Evolutionary conservation across 2,797 vertebrate species (phyloP), one percentile per base, ranked within the genome.

Genomic region (Poeciliopsis paucimaculata): DNA sequence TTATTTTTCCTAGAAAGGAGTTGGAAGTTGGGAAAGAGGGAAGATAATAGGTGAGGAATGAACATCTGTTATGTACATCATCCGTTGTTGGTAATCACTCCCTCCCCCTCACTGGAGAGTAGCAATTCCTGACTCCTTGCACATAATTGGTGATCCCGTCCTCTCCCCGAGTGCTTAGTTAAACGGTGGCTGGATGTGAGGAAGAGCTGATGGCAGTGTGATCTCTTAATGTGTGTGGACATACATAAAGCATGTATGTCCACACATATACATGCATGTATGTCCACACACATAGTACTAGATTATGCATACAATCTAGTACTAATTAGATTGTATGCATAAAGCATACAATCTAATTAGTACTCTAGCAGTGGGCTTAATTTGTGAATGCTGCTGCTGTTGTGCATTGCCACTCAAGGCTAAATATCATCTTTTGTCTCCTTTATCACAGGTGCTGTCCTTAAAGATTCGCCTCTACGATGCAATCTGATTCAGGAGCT

Each of bases 111-210:
- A 77, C 89, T 46, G 88, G 80, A 45, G 84, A 80, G 79, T 84
- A 92, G 91, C 86, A 78, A 88, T 91, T 82, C 88, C 83, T 92
- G 93, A 95, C 92, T 92, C 90, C 93, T 93, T 89, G 93, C 93
- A 94, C 91, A 92, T 95, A 92, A 95, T 94, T 93, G 93, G 88
- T 85, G 89, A 90, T 90, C 77, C 80, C 80, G 88, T 81, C 90
- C 84, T 87, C 85, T 90, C 89, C 92, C 88, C 83, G 78, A 80
- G 87, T 64, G 82, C 87, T 77, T 3, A 77, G 86, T 88, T 91
- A 93, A 93, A 93, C 64, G 89, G 81, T 89, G 89, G 89, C 90
- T 91, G 92, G 90, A 93, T 91, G 88, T 82, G 82, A 70, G 84
- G 77, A 84, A 73, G 87, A 84, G 89, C 72, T 91, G 87, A 76